Conservation (phyloP, 2,113 vertebrate genomes). For the Ceuthmochares aereus region DNA sequence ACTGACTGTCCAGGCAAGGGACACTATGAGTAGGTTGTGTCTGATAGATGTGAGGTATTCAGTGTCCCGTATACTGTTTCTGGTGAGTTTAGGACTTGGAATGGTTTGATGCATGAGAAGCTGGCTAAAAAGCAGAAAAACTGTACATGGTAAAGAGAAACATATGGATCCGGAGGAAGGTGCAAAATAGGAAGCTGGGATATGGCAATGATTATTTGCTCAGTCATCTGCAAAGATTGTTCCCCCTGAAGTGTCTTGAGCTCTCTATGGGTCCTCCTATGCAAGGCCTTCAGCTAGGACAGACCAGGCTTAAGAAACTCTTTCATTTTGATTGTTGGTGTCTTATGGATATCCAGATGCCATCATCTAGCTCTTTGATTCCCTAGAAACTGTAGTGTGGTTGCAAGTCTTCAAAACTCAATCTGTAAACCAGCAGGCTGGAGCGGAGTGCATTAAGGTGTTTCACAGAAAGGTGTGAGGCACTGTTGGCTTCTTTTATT, state of each 20-base stretch:
- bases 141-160: not conserved
- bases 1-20: not conserved
- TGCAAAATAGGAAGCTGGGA: conserved; percentile 6
- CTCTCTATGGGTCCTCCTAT: not conserved
- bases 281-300: not conserved
- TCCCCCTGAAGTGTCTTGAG: not conserved
- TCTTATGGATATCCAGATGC: not conserved
- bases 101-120: not conserved
- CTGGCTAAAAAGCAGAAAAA: not conserved
- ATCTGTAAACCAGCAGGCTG: not conserved
- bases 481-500: not conserved
- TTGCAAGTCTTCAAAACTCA: not conserved
- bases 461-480: not conserved
- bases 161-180: conserved; percentile 9
- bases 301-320: not conserved
- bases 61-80: not conserved
- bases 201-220: not conserved
- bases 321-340: not conserved
- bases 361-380: not conserved
- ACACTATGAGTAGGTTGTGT: not conserved
- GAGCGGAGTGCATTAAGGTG: not conserved
- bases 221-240: not conserved
- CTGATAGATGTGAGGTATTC: not conserved
- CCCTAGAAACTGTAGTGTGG: not conserved
- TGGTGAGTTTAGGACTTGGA: not conserved